Percentiles rank a stretch among this genome's conserved stretches.
phyloP scores from a whole-genome alignment of 1,140 invertebrate genomes.

The Caenorhabditis brenneri region DNA sequence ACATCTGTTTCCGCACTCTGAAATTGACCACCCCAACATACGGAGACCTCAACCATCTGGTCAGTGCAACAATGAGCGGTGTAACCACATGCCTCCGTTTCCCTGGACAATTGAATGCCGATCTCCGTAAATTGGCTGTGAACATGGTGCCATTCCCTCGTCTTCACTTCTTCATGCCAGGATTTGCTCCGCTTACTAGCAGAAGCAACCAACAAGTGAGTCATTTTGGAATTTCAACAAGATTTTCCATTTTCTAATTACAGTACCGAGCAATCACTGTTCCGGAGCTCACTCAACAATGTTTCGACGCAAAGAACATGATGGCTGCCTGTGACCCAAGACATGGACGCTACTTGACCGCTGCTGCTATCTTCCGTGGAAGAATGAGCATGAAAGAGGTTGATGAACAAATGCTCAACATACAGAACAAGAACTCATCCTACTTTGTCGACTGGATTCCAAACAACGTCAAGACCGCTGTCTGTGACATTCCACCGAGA shows the following conservation, averaged over 20 bases:
- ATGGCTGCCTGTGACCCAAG: slow-evolving; percentile 83
- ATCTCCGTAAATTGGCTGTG: slow-evolving; percentile 89
- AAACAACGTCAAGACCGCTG: slow-evolving; percentile 78
- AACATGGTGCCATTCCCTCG: slow-evolving; percentile 94
- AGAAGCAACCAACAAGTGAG: slow-evolving; percentile 45
- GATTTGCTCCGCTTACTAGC: slow-evolving; percentile 89
- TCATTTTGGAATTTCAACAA: not conserved
- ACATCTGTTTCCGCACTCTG: slow-evolving; percentile 80
- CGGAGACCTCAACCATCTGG: slow-evolving; percentile 80
- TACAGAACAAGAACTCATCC: slow-evolving; percentile 76
- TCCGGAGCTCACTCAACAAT: slow-evolving; percentile 85
- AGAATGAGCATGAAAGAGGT: slow-evolving; percentile 83
- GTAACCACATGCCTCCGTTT: slow-evolving; percentile 78
- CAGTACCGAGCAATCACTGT: slow-evolving; percentile 82
- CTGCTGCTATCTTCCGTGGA: slow-evolving; percentile 89
- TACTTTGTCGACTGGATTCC: slow-evolving; percentile 80
- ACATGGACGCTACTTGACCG: slow-evolving; percentile 79
- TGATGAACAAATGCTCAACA: slow-evolving; percentile 77
- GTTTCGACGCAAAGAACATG: slow-evolving; percentile 82
- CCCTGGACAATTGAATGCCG: slow-evolving; percentile 78
- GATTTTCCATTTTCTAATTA: not conserved
- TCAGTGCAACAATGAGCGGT: slow-evolving; percentile 72
- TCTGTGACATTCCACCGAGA: slow-evolving; percentile 69
- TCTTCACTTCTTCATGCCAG: slow-evolving; percentile 93
- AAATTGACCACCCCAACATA: slow-evolving; percentile 82